phyloP scores from a whole-genome alignment of 2,888 invertebrate species.

The Ephialtes manifestator region DNA sequence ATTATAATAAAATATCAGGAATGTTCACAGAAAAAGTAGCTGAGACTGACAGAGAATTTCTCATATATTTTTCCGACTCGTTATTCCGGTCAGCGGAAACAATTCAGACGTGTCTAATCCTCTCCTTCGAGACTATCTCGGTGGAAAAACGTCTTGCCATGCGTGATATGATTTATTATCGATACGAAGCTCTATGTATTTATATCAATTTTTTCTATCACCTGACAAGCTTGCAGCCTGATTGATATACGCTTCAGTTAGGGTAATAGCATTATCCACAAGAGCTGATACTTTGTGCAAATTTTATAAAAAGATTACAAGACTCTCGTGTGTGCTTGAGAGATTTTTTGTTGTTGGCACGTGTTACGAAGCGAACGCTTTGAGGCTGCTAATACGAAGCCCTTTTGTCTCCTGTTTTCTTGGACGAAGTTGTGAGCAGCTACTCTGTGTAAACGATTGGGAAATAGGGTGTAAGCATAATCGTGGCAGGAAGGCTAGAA shows the following conservation, averaged over 20 bases:
- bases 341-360: conserved; percentile 28
- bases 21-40: too few relatives aligned
- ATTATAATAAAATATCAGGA: too few relatives aligned
- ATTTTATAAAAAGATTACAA: conserved; percentile 53
- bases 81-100: neutral
- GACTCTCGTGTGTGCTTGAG: conserved; percentile 34
- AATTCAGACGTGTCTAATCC: conserved; percentile 16
- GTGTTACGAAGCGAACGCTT: conserved; percentile 34
- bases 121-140: conserved; percentile 1
- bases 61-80: neutral
- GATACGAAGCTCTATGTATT: conserved; percentile 15
- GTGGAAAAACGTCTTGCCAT: conserved; percentile 50
- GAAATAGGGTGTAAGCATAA: conserved; percentile 69
- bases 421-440: conserved; percentile 30
- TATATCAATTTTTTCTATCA: neutral
- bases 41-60: too few relatives aligned
- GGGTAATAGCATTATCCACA: conserved; percentile 41
- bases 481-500: conserved; percentile 37
- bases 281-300: conserved; percentile 27
- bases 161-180: conserved; percentile 54
- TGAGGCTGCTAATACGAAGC: conserved; percentile 15
- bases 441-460: conserved; percentile 67
- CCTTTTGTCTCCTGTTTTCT: neutral
- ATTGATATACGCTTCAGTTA: conserved; percentile 30
- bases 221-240: neutral